Percentiles rank a stretch among this genome's conserved stretches.
Evolutionary conservation across 2,797 vertebrate genomes (phyloP).

Genomic region (Sebastes cheni): DNA sequence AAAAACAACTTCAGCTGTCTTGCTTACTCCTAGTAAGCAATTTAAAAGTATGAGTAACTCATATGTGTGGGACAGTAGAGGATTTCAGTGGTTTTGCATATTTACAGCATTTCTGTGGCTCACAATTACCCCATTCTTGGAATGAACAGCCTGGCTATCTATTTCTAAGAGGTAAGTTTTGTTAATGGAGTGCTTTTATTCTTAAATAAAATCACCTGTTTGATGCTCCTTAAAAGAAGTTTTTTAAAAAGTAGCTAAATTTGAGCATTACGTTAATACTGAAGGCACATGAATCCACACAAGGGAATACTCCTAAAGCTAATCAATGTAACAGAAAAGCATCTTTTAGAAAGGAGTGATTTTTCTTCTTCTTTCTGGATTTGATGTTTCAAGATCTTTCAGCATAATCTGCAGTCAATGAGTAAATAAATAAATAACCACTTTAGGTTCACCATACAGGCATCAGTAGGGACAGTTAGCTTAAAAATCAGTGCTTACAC

Average conservation of each 20-base stretch:
- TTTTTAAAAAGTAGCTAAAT: background rate
- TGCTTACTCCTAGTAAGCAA: background rate
- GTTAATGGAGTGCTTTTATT: slow-evolving; percentile 20
- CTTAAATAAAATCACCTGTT: slow-evolving; percentile 20
- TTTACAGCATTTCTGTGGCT: slow-evolving; percentile 36
- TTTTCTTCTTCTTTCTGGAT: background rate
- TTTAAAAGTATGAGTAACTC: background rate
- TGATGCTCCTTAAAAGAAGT: background rate
- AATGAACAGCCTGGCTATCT: slow-evolving; percentile 27
- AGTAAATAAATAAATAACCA: slow-evolving; percentile 35
- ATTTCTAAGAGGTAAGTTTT: slow-evolving; percentile 54
- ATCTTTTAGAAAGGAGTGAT: background rate
- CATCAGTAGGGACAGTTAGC: background rate
- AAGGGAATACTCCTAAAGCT: slow-evolving; percentile 1
- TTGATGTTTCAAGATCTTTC: background rate
- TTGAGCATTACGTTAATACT: background rate
- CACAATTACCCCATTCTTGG: slow-evolving; percentile 1
- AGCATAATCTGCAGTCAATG: background rate
- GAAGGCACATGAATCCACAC: slow-evolving; percentile 40
- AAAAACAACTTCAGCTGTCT: background rate
- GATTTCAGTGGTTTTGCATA: slow-evolving; percentile 24
- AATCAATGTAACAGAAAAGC: slow-evolving; percentile 30
- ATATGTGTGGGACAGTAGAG: background rate
- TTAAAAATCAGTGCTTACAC: slow-evolving; percentile 40
- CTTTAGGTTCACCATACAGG: background rate